These are phyloP conservation scores for Cerceris rybyensis DNA, from an alignment of 2,888 invertebrate genomes.

Conservation along the genomic window DNA sequence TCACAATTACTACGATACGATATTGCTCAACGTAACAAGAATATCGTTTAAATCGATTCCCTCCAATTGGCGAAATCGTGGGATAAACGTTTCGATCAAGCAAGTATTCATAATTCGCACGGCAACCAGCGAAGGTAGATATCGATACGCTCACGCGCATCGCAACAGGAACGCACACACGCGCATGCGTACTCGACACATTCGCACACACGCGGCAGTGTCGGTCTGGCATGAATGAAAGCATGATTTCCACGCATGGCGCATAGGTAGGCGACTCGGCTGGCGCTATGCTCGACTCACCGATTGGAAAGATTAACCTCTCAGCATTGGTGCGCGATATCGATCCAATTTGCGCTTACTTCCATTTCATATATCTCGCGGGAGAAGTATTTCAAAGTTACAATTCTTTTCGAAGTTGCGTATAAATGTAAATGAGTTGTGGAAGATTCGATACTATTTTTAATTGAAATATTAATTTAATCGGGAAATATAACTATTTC, in stretches of 20 bases:
- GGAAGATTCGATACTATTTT: too few species aligned
- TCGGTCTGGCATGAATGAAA: slow-evolving; percentile 76
- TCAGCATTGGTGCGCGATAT: not conserved
- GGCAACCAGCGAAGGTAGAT: slow-evolving; percentile 36
- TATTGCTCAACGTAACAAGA: not conserved
- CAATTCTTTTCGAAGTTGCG: not conserved
- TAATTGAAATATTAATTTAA: too few species aligned
- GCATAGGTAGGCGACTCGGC: slow-evolving; percentile 64
- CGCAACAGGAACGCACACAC: slow-evolving; percentile 50
- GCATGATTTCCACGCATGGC: slow-evolving; percentile 73
- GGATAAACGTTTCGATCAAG: slow-evolving; percentile 18
- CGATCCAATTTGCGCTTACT: not conserved
- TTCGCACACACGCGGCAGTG: slow-evolving; percentile 17
- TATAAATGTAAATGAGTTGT: too few species aligned
- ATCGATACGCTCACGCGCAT: slow-evolving; percentile 42
- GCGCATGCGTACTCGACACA: slow-evolving; percentile 24
- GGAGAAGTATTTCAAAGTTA: not conserved
- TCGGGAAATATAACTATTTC: too few species aligned
- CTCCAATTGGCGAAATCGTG: not conserved
- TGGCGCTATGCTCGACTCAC: slow-evolving; percentile 33
- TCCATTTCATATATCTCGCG: not conserved
- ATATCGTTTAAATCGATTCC: not conserved
- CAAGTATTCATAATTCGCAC: slow-evolving; percentile 27
- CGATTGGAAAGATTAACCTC: slow-evolving; percentile 43
- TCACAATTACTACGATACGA: too few species aligned